These are phyloP conservation scores for Panurus biarmicus DNA, from an alignment of 2,113 vertebrate genomes.

Conservation along the genomic window DNA sequence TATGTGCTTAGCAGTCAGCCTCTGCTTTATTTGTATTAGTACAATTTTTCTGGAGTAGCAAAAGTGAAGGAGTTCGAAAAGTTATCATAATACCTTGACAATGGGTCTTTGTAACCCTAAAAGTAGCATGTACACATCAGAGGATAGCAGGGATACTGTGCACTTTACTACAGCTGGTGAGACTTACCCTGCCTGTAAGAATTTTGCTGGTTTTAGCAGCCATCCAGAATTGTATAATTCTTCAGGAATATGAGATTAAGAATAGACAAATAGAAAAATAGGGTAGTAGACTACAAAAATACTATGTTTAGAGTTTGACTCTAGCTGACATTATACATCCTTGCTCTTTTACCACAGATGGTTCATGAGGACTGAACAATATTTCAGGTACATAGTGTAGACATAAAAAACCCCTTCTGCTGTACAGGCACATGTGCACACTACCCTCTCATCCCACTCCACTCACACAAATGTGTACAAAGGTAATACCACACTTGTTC, in stretches of 20 bases:
- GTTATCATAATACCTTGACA: background rate
- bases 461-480: background rate
- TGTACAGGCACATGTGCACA: background rate
- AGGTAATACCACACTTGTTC: background rate
- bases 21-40: background rate
- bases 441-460: fast-evolving
- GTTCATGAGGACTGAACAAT: background rate
- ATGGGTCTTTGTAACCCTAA: background rate
- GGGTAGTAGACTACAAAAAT: background rate
- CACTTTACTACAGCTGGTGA: background rate
- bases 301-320: background rate
- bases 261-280: background rate
- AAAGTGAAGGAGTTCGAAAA: background rate
- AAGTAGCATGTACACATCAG: background rate
- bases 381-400: background rate
- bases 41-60: background rate
- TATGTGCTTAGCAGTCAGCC: background rate
- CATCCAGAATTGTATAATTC: background rate
- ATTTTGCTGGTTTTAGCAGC: background rate
- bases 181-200: background rate
- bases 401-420: background rate
- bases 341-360: background rate
- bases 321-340: background rate
- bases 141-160: background rate
- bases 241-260: background rate